phyloP scores from a whole-genome alignment of 1,140 invertebrate species.

The Drosophila navojoa region DNA sequence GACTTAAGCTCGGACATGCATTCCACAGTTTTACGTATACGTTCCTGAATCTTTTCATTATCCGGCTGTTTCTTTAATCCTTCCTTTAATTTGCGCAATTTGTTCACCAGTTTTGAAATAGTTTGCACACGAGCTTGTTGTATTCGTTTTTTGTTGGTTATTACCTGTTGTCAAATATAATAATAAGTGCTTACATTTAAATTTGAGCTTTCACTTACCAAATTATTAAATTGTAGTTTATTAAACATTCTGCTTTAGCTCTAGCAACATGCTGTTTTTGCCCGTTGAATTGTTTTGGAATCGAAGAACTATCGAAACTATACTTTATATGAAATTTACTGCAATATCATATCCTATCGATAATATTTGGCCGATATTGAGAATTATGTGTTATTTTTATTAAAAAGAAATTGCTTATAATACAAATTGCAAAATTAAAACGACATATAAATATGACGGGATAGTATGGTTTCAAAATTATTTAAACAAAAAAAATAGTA shows the following conservation, averaged over 20 bases:
- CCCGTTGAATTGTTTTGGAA: conserved; percentile 10
- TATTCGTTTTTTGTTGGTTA: conserved; percentile 74
- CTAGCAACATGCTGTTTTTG: conserved; percentile 14
- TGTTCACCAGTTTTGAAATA: conserved; percentile 75
- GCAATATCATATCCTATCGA: background rate
- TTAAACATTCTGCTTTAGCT: conserved; percentile 57
- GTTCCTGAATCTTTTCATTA: conserved; percentile 56
- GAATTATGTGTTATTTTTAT: too few relatives aligned
- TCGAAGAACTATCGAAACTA: conserved; percentile 7
- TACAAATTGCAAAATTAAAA: too few relatives aligned
- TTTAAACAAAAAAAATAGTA: background rate
- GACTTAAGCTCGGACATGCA: conserved; percentile 63
- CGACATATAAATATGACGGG: too few relatives aligned
- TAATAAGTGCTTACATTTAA: background rate
- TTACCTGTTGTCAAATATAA: conserved; percentile 47
- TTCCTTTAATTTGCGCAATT: conserved; percentile 70
- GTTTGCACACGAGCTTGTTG: conserved; percentile 67
- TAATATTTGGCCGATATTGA: too few relatives aligned
- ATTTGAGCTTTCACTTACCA: conserved; percentile 57
- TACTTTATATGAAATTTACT: background rate
- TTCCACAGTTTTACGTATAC: conserved; percentile 52
- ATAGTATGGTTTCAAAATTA: background rate
- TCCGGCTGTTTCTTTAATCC: conserved; percentile 51
- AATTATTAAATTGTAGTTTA: conserved; percentile 80
- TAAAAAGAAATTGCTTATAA: too few relatives aligned